Evolutionary conservation across 2,797 vertebrate genomes (phyloP), one percentile per base, ranked within the genome.

Genomic region (Phrynocephalus forsythii): DNA sequence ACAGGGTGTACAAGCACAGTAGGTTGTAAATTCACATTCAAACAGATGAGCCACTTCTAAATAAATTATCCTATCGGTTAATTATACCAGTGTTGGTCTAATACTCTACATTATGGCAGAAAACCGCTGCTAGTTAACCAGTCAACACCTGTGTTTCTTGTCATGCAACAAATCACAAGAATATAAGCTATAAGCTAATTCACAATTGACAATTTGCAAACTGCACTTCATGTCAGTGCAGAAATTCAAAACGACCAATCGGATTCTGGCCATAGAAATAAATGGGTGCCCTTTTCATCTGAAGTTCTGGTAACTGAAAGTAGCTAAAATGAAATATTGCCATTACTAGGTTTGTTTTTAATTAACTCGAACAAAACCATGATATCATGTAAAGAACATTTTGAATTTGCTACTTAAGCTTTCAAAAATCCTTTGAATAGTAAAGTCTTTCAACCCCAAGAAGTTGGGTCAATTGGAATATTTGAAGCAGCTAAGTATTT

Each of bases 381-480:
- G 84, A 8, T 78, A 33, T 24, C 68, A 68, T 68, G 56, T 44
- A 66, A 20, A 78, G 5, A 22, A 26, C 86, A 83, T 88, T 91
- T 79, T 66, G 81, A 84, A 89, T 92, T 90, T 84, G 15, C 67
- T 80, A 76, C 87, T 87, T 77, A 86, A 1, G 2, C 86, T 44
- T 76, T 20, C 76, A 75, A 71, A 22, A 26, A 7, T 78, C 83
- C 88, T 90, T 52, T 52, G 73, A 91, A 84, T 22, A 90, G 80
- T 67, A 81, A 22, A 66, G 84, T 79, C 30, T 6, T 50, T 76
- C 15, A 76, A 0, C 26, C 93, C 9, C 63, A 18, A 83, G 50
- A 91, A 92, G 82, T 26, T 89, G 68, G 68, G 85, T 91, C 83
- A 84, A 13, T 15, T 30, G 83, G 82, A 90, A 88, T 66, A 60